Evolutionary conservation across 2,888 invertebrate species (phyloP).

Genomic region (Dromius quadrimaculatus): DNA sequence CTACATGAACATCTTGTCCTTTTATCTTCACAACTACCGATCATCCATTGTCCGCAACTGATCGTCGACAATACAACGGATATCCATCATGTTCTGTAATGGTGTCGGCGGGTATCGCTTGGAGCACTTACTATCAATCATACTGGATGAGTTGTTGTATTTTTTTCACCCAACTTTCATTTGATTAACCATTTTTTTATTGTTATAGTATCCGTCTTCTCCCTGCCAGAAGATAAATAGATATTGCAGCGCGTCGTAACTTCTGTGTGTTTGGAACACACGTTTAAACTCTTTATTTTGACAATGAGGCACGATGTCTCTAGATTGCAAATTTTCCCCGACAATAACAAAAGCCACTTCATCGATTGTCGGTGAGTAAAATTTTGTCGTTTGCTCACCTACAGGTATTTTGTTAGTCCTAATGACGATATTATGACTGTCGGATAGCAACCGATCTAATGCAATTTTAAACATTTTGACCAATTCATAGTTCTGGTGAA

Average conservation of each 20-base stretch:
- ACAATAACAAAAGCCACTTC: too few relatives aligned
- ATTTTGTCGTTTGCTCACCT: slow-evolving; percentile 59
- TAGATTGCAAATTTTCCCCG: too few relatives aligned
- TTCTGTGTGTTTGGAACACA: too few relatives aligned
- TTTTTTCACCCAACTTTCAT: too few relatives aligned
- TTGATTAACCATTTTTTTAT: too few relatives aligned
- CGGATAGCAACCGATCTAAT: slow-evolving; percentile 57
- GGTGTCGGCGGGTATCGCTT: slow-evolving; percentile 57
- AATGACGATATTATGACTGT: slow-evolving; percentile 60
- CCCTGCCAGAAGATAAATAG: too few relatives aligned
- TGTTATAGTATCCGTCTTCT: too few relatives aligned
- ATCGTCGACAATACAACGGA: slow-evolving; percentile 56
- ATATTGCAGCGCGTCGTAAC: too few relatives aligned
- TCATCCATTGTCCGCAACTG: not conserved
- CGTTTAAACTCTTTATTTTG: too few relatives aligned
- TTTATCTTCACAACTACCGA: not conserved
- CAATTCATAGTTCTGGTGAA: slow-evolving; percentile 11
- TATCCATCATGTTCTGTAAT: slow-evolving; percentile 57
- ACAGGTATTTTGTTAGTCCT: too few relatives aligned
- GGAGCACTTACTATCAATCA: slow-evolving; percentile 57
- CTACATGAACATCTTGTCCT: slow-evolving; percentile 54
- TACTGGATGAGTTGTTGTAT: slow-evolving; percentile 57
- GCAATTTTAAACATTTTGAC: slow-evolving; percentile 55
- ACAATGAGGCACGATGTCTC: too few relatives aligned
- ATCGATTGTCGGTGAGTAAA: too few relatives aligned